Evolutionary conservation across 2,888 invertebrate species (phyloP).

Genomic region (Epirrhoe alternata): DNA sequence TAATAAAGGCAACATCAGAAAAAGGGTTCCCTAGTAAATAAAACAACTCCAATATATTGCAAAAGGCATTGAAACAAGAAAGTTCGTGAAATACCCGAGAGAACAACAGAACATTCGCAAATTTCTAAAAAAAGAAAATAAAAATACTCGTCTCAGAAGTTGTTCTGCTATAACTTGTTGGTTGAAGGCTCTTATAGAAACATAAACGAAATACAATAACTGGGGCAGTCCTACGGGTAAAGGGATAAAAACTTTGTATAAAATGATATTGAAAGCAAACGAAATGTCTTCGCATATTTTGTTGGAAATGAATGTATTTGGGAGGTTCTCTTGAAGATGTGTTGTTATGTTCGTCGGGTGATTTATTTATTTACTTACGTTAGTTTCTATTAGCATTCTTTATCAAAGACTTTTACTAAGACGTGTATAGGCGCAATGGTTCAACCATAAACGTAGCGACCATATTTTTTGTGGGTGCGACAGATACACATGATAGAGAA

Average conservation of each 20-base stretch:
- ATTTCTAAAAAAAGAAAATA: conserved; percentile 66
- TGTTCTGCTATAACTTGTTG: conserved; percentile 64
- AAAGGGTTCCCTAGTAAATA: conserved; percentile 53
- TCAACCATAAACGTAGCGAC: too few species aligned
- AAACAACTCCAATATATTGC: conserved; percentile 62
- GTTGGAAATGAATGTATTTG: conserved; percentile 28
- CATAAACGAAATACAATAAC: conserved; percentile 63
- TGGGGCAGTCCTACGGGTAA: conserved; percentile 53
- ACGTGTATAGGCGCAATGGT: background rate
- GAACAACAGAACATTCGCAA: conserved; percentile 65
- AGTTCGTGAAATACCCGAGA: conserved; percentile 64
- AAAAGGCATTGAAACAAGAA: conserved; percentile 64
- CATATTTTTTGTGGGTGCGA: too few species aligned
- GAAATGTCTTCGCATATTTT: conserved; percentile 42
- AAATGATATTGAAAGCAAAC: conserved; percentile 42
- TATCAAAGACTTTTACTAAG: background rate
- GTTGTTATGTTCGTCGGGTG: background rate
- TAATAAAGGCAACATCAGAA: conserved; percentile 31
- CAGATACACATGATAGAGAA: background rate
- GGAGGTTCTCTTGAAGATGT: background rate
- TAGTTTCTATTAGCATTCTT: background rate
- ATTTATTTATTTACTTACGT: background rate
- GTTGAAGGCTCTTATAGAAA: conserved; percentile 65
- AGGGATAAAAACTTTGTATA: conserved; percentile 51
- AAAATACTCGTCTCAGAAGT: conserved; percentile 60